Conservation (phyloP, 1,140 invertebrate species). For the Trichoplusia ni region DNA sequence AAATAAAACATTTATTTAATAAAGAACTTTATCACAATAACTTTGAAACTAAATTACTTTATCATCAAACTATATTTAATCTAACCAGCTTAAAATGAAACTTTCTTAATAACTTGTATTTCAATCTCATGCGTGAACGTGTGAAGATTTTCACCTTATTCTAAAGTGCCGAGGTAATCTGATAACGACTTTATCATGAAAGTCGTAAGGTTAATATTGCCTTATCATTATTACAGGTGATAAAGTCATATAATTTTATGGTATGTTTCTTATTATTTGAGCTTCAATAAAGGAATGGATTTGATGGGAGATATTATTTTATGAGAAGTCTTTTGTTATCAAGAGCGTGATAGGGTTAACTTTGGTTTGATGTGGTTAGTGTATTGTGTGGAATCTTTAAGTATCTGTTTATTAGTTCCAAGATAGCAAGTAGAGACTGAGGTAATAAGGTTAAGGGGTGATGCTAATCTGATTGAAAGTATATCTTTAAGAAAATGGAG, state of each 20-base stretch:
- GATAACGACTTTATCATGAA: conserved; percentile 10
- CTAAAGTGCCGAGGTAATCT: neutral
- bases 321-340: conserved; percentile 21
- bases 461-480: too few relatives aligned
- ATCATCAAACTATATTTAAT: too few relatives aligned
- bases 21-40: too few relatives aligned
- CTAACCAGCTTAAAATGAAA: neutral
- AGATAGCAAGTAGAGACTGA: too few relatives aligned
- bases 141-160: conserved; percentile 23
- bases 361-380: too few relatives aligned
- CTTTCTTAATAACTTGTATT: conserved; percentile 15
- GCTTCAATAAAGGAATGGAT: conserved; percentile 30
- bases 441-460: too few relatives aligned
- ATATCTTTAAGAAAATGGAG: too few relatives aligned
- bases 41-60: conserved; percentile 2
- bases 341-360: neutral
- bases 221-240: conserved; percentile 18
- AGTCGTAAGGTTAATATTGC: conserved; percentile 15
- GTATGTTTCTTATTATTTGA: conserved; percentile 33
- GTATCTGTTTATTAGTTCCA: too few relatives aligned
- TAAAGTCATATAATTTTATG: conserved; percentile 33
- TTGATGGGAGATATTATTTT: conserved; percentile 4
- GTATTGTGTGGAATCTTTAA: too few relatives aligned
- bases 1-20: too few relatives aligned
- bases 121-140: conserved; percentile 12